Base-by-base conservation (phyloP, 2,113 vertebrate species). In the Mus spicilegus region DNA sequence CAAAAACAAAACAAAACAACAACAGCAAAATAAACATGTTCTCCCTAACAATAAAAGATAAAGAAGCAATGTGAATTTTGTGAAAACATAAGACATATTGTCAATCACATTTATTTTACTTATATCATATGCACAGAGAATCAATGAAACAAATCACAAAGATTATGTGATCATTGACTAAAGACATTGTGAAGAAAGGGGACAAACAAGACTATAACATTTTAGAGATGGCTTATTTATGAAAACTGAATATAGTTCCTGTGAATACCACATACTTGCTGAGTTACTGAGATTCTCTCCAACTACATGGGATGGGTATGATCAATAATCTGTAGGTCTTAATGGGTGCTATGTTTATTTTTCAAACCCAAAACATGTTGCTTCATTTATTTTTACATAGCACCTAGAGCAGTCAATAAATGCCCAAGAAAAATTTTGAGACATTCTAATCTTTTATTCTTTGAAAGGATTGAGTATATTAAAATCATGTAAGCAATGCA, bases 281-380 rank as follows among this genome's bases (percentile, higher is more conserved):
- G 28, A 46, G 9, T 46, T 58, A 16, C 16, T 65, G 10, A 75
- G 17, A 36, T 24, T n/a, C 33, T 51, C 20, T 33, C 39, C 6
- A 7, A 54, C 17, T 49, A n/a, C 11, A 1, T 9, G n/a, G 54
- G 9, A 87, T 36, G 8, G 8, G 3, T 2, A 0, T 28, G 33
- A 17, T 36, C 24, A 54, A 17, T 75, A 69, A 88, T 69, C 1
- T 70, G 78, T 39, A 65, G 67, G 54, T 85, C 24, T 92, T 75
- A 49, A 72, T 72, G 63, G 13, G 24, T 22, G 3, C 2, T 49
- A 46, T 24, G 10, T 69, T 65, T 67, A 56, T 85, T 95, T 96
- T 70, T 63, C 42, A 75, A 94, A 82, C 49, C 78, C 58, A 24
- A 75, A 58, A 10, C 26, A 7, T 30, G 3, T 2, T 76, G 1